Base-by-base conservation (phyloP, 2,888 invertebrate species). In the Drosophila phalerata region DNA sequence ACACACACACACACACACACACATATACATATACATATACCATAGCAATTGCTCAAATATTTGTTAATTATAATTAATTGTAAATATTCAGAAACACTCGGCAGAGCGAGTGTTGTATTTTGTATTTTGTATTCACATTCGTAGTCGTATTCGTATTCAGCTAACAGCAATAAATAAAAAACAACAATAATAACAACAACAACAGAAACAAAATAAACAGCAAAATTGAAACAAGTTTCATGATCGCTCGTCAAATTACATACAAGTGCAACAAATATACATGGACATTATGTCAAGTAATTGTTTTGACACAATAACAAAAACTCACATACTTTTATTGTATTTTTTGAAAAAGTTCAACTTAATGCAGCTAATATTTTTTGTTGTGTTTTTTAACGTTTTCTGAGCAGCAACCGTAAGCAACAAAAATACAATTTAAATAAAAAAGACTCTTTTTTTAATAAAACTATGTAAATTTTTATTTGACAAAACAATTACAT, bases 61-160 rank as follows among this genome's bases (percentile, higher is more conserved):
- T 45, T 75, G 65, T 64, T 58, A 62, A 64, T 60, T 48, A 52
- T 70, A 70, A 71, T 69, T 69, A 51, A 69, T 62, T 62, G 63
- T 52, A 71, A 62, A 57, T 71, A 51, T 70, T 69, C 55, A 17
- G 38, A 40, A 47, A 62, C 61, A 64, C 52, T 68, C 25, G 28
- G 48, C 22, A 22, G 22, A 22, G 22, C 22, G 22, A 22, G 22
- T 22, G 22, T 22, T 22, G 22, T 22, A 22, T 22, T 22, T 22
- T 22, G 22, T 22, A 22, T 22, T 22, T 22, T 22, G 32, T 11
- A 32, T 4, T 32, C 22, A 5, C 40, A 69, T 45, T 56, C 43
- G 15, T 30, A 28, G 43, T 13, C 15, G 53, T 30, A 28, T 55
- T 13, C 15, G 53, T 13, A 34, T n/a, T 55, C 19, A 10, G 32